These are phyloP conservation scores for Passer montanus DNA, from an alignment of 2,113 vertebrate genomes.

Conservation along the genomic window DNA sequence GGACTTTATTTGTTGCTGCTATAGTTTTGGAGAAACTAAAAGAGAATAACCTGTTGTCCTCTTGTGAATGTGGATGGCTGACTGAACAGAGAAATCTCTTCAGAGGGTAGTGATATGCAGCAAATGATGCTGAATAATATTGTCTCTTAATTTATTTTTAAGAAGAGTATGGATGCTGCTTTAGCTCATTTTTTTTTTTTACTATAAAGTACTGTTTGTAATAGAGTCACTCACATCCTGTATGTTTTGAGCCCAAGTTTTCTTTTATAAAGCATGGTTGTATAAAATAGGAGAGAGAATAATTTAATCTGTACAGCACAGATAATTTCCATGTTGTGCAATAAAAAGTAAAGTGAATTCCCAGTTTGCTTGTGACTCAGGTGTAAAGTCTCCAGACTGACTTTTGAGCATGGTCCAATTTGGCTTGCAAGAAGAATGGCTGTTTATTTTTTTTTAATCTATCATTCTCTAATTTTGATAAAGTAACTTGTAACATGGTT, in stretches of 20 bases:
- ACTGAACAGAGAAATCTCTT: background rate
- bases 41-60: background rate
- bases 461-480: background rate
- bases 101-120: background rate
- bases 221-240: background rate
- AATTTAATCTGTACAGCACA: background rate
- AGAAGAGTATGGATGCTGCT: background rate
- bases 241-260: background rate
- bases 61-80: background rate
- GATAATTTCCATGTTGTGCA: background rate
- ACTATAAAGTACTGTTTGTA: background rate
- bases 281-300: background rate
- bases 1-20: background rate
- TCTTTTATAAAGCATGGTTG: background rate
- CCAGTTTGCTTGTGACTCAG: background rate
- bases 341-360: background rate
- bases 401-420: background rate
- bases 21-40: background rate
- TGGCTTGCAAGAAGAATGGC: background rate
- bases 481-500: background rate
- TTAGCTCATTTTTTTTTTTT: background rate
- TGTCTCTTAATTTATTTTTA: background rate
- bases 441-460: background rate
- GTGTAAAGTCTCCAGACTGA: background rate
- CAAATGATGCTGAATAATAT: background rate